Conservation (phyloP, 1,140 invertebrate species). For the Listronotus bonariensis region DNA sequence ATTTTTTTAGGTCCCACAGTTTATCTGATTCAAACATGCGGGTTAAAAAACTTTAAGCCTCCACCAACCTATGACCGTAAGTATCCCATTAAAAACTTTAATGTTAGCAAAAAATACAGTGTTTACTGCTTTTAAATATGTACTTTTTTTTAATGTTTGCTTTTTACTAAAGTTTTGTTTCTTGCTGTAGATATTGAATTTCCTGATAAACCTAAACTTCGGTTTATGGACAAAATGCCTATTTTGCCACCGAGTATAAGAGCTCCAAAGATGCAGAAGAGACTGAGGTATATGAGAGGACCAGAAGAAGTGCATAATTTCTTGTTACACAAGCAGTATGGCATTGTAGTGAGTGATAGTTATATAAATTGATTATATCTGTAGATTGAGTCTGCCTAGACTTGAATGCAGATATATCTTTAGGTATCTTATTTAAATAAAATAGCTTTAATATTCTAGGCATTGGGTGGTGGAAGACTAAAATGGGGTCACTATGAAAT, state of each 20-base stretch:
- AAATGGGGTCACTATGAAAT: slow-evolving; percentile 84
- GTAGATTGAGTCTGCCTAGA: background rate
- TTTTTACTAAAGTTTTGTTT: too few relatives aligned
- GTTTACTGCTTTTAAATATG: too few relatives aligned
- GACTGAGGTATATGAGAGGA: slow-evolving; percentile 82
- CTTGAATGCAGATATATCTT: too few relatives aligned
- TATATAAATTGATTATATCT: background rate
- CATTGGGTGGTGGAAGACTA: slow-evolving; percentile 81
- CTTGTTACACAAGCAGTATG: slow-evolving; percentile 88
- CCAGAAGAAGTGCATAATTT: slow-evolving; percentile 84
- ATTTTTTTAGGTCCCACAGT: too few relatives aligned
- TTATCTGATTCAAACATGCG: too few relatives aligned
- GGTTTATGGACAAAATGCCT: slow-evolving; percentile 73
- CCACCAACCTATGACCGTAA: too few relatives aligned
- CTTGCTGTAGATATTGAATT: slow-evolving; percentile 77
- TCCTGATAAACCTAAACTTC: slow-evolving; percentile 72
- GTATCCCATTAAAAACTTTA: too few relatives aligned
- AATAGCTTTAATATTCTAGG: slow-evolving; percentile 61
- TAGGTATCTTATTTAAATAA: too few relatives aligned
- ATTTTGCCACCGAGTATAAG: slow-evolving; percentile 66
- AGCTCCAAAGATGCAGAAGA: slow-evolving; percentile 83
- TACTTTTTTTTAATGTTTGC: too few relatives aligned
- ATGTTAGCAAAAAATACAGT: too few relatives aligned
- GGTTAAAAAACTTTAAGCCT: too few relatives aligned
- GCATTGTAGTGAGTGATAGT: slow-evolving; percentile 76